Evolutionary conservation across 2,888 invertebrate genomes (phyloP), one percentile per base, ranked within the genome.

Genomic region (Seira musarum): DNA sequence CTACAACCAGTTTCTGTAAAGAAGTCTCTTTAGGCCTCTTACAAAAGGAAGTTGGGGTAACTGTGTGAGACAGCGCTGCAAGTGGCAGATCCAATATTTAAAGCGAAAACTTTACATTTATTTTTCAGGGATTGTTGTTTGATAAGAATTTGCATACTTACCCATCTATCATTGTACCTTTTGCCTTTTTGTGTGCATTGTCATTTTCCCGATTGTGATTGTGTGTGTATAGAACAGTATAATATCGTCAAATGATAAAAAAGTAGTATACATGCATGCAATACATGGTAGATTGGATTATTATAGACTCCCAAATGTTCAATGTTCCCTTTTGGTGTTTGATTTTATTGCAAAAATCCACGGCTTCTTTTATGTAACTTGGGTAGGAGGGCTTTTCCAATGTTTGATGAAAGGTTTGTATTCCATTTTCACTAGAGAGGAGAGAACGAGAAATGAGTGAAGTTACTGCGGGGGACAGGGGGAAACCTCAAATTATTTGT

Each of bases 61-160:
- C n/a, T n/a, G n/a, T n/a, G n/a, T n/a, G n/a, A n/a, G n/a, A n/a
- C n/a, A n/a, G 25, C 21, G 60, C 61, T 70, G 70, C 70, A 35
- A 70, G 60, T 70, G 70, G 61, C 70, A 70, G 70, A 13, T 61
- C 6, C 30, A 57, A 57, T 57, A 57, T 57, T 57, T n/a, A 57
- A 57, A 57, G 57, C 17, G 57, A 17, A 57, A 57, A 57, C n/a
- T 57, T n/a, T 13, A 57, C 57, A 57, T 57, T 57, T 57, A n/a
- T 57, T 57, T 57, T 57, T 57, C 15, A 57, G 3, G 5, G 40
- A 13, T 13, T 40, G 57, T 17, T 57, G 57, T 57, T 57, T 57
- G 57, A 57, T n/a, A 40, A 57, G 57, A 57, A 57, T 57, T 57
- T 57, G 57, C 57, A 57, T 57, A n/a, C n/a, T 3, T n/a, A n/a